These are phyloP conservation scores for Xyrauchen texanus DNA, from an alignment of 2,113 vertebrate species.

Conservation along the genomic window DNA sequence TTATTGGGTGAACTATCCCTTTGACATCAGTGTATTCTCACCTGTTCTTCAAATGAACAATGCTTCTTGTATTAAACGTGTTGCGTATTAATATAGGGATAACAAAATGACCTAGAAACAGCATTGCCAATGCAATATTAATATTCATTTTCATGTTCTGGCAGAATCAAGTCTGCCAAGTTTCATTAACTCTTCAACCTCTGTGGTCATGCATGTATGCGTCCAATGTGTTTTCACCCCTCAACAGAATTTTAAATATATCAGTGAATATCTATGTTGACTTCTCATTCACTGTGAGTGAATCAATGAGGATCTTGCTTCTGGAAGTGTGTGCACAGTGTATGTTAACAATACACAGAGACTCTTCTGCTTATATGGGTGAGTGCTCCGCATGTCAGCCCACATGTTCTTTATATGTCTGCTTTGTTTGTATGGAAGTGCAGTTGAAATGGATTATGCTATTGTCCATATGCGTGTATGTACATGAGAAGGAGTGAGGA, in stretches of 20 bases:
- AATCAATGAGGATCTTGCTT: not conserved
- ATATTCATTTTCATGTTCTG: not conserved
- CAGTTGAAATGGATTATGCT: not conserved
- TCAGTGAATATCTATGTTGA: slow-evolving; percentile 2
- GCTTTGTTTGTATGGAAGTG: slow-evolving; percentile 5
- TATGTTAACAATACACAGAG: slow-evolving; percentile 7
- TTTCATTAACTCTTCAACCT: not conserved
- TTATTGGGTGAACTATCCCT: too few relatives aligned
- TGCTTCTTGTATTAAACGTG: too few relatives aligned
- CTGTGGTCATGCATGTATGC: not conserved
- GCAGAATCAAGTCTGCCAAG: not conserved
- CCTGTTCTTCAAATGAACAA: too few relatives aligned
- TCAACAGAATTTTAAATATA: slow-evolving; percentile 1
- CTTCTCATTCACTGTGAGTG: not conserved
- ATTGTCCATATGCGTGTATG: slow-evolving; percentile 12
- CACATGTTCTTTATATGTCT: slow-evolving; percentile 22
- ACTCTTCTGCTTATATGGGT: not conserved
- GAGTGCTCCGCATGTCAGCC: slow-evolving; percentile 6
- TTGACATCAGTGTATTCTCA: too few relatives aligned
- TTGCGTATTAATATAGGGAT: not conserved
- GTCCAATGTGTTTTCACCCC: not conserved
- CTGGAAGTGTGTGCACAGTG: slow-evolving; percentile 1
- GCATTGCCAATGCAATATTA: not conserved
- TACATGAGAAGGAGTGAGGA: slow-evolving; percentile 2
- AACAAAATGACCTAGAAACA: not conserved